phyloP scores from a whole-genome alignment of 1,140 invertebrate genomes.

The Mizuhopecten yessoensis region DNA sequence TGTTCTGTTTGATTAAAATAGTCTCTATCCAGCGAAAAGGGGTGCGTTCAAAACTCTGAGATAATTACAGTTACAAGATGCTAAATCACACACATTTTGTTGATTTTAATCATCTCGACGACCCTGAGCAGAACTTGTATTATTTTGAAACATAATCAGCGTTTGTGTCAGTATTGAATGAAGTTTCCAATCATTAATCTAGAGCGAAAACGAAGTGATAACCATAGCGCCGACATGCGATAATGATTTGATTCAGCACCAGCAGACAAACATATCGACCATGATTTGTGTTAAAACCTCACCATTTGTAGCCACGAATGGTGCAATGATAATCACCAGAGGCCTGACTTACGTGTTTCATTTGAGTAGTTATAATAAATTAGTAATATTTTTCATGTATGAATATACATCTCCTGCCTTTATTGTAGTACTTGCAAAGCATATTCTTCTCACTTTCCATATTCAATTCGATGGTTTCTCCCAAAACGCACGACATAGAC shows the following conservation, averaged over 20 bases:
- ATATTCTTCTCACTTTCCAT: too few relatives aligned
- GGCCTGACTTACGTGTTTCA: too few relatives aligned
- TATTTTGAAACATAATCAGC: slow-evolving; percentile 1
- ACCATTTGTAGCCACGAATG: too few relatives aligned
- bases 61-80: neutral
- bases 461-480: too few relatives aligned
- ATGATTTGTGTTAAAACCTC: neutral
- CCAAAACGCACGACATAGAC: too few relatives aligned
- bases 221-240: neutral
- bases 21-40: neutral
- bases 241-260: neutral
- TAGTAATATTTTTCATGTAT: too few relatives aligned
- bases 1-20: neutral
- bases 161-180: neutral
- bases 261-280: neutral
- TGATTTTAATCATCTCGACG: neutral
- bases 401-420: too few relatives aligned
- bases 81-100: neutral
- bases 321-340: too few relatives aligned
- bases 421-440: too few relatives aligned
- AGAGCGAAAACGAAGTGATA: neutral
- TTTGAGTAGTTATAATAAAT: too few relatives aligned
- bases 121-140: neutral
- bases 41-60: neutral
- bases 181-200: neutral